Percentiles rank a stretch among this genome's conserved stretches.
These are phyloP conservation scores for Coregonus clupeaformis DNA, from an alignment of 2,113 vertebrate species.

Conservation along the genomic window DNA sequence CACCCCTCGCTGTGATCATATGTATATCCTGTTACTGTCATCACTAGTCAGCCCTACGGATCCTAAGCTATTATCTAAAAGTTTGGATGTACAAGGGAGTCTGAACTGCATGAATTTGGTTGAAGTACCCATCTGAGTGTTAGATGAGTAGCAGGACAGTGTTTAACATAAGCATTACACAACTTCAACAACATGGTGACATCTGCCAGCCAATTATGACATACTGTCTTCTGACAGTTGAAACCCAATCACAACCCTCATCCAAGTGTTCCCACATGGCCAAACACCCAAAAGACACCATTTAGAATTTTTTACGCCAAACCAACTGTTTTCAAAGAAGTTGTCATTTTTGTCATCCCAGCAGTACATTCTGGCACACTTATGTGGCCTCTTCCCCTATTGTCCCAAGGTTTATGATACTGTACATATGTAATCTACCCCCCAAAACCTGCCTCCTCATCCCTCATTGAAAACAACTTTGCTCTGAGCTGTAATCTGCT, in stretches of 20 bases:
- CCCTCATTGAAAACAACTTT: slow-evolving; percentile 9
- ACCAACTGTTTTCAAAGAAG: no score
- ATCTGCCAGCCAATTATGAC: neutral
- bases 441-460: slow-evolving; percentile 24
- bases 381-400: slow-evolving; percentile 14
- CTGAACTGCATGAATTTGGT: neutral
- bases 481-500: slow-evolving; percentile 49
- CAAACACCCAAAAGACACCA: neutral
- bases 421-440: slow-evolving; percentile 19
- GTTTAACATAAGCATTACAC: neutral
- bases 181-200: neutral
- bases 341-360: neutral
- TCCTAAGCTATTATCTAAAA: no score
- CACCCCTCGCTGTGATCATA: no score
- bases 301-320: neutral
- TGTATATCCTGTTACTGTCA: no score
- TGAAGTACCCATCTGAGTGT: neutral
- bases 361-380: no score
- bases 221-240: neutral
- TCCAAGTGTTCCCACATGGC: neutral
- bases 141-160: neutral
- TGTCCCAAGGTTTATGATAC: slow-evolving; percentile 41
- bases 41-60: no score
- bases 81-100: neutral
- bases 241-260: neutral